Evolutionary conservation across 2,888 invertebrate species (phyloP).

Genomic region (Elysia crispata): DNA sequence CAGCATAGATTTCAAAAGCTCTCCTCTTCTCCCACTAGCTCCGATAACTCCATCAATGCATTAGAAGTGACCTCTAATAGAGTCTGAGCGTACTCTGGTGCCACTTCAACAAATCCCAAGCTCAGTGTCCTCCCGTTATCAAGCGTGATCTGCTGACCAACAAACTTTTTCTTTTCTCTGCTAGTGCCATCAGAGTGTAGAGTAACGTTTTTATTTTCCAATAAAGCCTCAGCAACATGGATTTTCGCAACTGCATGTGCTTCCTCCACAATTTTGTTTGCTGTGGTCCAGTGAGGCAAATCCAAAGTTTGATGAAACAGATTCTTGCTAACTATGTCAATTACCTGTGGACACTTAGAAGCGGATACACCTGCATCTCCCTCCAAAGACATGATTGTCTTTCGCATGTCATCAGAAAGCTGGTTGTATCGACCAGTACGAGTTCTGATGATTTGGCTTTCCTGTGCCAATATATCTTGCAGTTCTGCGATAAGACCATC

Average conservation of each 20-base stretch:
- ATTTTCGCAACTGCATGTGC: not conserved
- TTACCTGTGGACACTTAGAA: not conserved
- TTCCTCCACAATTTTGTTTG: not conserved
- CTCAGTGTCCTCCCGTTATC: not conserved
- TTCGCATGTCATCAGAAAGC: not conserved
- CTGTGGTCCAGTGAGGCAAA: not conserved
- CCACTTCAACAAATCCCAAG: not conserved
- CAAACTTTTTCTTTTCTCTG: not conserved
- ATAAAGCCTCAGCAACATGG: not conserved
- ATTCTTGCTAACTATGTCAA: not conserved
- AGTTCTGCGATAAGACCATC: too few relatives aligned
- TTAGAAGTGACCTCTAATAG: not conserved
- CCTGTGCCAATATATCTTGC: too few relatives aligned
- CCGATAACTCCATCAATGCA: not conserved
- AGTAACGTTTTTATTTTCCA: not conserved
- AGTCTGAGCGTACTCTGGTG: not conserved
- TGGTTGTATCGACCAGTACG: too few relatives aligned
- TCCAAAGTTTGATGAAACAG: not conserved
- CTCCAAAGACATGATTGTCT: not conserved
- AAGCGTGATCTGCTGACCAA: not conserved
- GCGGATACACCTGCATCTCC: not conserved
- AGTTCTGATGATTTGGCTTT: too few relatives aligned
- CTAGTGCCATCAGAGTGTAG: slow-evolving; percentile 14
- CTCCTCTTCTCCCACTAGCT: not conserved
- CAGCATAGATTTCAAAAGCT: not conserved